Evolutionary conservation across 1,140 invertebrate genomes (phyloP).

Genomic region (Hestina assimilis): DNA sequence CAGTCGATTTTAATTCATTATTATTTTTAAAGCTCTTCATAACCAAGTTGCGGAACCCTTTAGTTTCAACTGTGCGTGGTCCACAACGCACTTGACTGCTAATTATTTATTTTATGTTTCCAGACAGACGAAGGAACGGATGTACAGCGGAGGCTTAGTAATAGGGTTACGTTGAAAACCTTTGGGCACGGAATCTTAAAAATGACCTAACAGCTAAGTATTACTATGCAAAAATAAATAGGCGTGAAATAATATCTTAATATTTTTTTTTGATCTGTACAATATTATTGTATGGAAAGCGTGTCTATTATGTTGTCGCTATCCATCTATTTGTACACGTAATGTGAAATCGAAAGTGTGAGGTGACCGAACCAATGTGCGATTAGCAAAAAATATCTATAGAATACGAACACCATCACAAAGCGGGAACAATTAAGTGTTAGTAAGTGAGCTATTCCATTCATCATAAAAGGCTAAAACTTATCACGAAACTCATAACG

Average conservation of each 20-base stretch:
- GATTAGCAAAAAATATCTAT: conserved; percentile 46
- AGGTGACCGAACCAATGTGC: conserved; percentile 47
- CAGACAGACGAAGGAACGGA: too few species aligned
- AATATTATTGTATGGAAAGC: conserved; percentile 19
- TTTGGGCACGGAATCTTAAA: too few species aligned
- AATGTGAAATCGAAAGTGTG: conserved; percentile 60
- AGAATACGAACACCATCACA: conserved; percentile 29
- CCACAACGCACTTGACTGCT: too few species aligned
- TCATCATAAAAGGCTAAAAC: conserved; percentile 58
- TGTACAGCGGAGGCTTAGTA: too few species aligned
- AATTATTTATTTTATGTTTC: too few species aligned
- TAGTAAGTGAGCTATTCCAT: conserved; percentile 35
- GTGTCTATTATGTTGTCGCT: conserved; percentile 12
- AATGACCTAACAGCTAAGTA: not conserved
- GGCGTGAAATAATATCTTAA: not conserved
- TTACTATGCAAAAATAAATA: not conserved
- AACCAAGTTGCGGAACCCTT: too few species aligned
- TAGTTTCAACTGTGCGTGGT: too few species aligned
- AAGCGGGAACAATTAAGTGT: conserved; percentile 44
- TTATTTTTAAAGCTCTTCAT: too few species aligned
- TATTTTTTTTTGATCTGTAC: conserved; percentile 12
- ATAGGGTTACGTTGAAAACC: too few species aligned
- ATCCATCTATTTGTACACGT: conserved; percentile 15
- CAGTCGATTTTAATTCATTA: too few species aligned
- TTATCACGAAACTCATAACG: conserved; percentile 57